These are phyloP conservation scores for Syrrhaptes paradoxus DNA, from an alignment of 2,113 vertebrate genomes.

Conservation along the genomic window DNA sequence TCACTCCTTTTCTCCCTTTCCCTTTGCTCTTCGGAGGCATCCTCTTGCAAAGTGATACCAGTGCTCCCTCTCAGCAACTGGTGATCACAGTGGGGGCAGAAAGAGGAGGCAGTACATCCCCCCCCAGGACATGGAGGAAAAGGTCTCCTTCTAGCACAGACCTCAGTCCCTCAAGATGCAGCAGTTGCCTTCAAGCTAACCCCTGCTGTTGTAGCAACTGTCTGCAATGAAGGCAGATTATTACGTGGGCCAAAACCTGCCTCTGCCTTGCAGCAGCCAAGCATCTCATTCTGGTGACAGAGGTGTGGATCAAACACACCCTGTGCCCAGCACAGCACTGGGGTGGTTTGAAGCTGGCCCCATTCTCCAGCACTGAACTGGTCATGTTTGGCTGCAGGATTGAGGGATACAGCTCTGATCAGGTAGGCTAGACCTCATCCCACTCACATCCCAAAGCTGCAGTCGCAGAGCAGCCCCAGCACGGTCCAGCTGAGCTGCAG, in stretches of 20 bases:
- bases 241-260: background rate
- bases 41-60: background rate
- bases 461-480: background rate
- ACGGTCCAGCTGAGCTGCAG: too few relatives aligned
- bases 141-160: background rate
- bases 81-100: background rate
- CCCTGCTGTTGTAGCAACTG: background rate
- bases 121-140: too few relatives aligned
- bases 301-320: fast-evolving
- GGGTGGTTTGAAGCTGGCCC: background rate
- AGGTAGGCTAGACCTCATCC: background rate
- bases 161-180: background rate
- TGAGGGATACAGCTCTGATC: background rate
- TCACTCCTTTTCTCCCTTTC: constrained; percentile 26
- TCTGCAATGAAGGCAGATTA: background rate
- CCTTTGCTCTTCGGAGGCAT: constrained; percentile 76
- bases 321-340: background rate
- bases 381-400: background rate
- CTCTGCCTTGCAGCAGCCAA: background rate
- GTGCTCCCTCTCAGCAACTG: background rate
- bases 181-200: background rate
- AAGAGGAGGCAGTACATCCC: background rate
- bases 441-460: fast-evolving
- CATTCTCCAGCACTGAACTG: background rate
- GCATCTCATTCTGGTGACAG: background rate